A percentile compares a stretch with the other conserved stretches of the same genome.
These are phyloP conservation scores for Brachirus orientalis DNA, from an alignment of 2,113 vertebrate genomes.

Conservation along the genomic window DNA sequence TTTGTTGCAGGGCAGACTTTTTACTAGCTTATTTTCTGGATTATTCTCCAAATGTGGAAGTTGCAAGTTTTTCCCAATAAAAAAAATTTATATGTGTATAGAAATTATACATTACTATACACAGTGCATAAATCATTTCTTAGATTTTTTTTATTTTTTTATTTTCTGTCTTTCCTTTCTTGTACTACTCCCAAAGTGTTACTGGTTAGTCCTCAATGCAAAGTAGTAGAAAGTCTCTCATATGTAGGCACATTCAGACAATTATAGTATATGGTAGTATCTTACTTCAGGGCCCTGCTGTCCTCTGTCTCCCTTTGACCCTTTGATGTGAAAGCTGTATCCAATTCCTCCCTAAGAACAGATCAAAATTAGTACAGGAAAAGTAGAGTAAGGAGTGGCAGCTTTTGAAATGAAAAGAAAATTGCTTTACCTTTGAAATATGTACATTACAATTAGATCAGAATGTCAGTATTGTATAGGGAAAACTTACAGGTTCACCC, in stretches of 20 bases:
- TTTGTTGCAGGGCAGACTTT: too few species aligned
- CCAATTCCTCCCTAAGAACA: constrained; percentile 62
- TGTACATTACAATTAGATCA: neutral
- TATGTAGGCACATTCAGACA: neutral
- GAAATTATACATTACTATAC: too few species aligned
- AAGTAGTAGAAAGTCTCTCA: neutral
- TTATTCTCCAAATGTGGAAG: too few species aligned
- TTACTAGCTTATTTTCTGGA: too few species aligned
- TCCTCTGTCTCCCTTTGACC: constrained; percentile 69
- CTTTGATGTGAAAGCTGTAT: constrained; percentile 15
- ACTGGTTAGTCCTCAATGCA: too few species aligned
- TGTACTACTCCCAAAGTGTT: neutral
- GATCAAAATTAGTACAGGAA: neutral
- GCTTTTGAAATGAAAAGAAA: neutral
- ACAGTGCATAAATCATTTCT: too few species aligned
- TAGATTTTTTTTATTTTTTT: too few species aligned
- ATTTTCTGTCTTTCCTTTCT: too few species aligned
- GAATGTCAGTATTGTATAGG: neutral
- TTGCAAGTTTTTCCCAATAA: too few species aligned
- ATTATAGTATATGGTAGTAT: neutral
- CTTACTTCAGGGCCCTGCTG: constrained; percentile 64
- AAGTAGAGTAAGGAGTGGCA: neutral
- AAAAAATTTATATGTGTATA: neutral
- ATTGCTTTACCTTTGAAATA: neutral
- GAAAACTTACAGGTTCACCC: constrained; percentile 63